Evolutionary conservation across 2,797 vertebrate genomes (phyloP).

Genomic region (Poeciliopsis gracilis): DNA sequence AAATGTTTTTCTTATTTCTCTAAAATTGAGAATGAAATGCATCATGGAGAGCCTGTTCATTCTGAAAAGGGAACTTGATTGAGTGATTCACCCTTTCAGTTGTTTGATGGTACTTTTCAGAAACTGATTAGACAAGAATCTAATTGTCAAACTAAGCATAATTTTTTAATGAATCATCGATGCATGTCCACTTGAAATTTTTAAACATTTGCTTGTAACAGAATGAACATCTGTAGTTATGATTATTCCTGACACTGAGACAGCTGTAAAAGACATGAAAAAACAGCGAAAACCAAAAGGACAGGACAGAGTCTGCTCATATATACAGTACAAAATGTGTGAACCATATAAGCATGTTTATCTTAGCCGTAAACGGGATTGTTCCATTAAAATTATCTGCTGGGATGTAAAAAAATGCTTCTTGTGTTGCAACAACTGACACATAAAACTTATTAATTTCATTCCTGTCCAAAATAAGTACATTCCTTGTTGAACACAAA

Average conservation of each 20-base stretch:
- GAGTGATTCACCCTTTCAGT: not conserved
- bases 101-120: not conserved
- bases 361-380: not conserved
- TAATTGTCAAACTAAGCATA: not conserved
- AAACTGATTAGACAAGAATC: slow-evolving; percentile 7
- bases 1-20: not conserved
- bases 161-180: not conserved
- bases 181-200: not conserved
- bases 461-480: slow-evolving; percentile 4
- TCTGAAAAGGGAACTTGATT: slow-evolving; percentile 6
- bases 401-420: slow-evolving; percentile 9
- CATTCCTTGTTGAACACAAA: slow-evolving; percentile 25
- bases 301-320: not conserved
- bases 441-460: not conserved
- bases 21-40: not conserved
- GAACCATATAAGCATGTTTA: slow-evolving; percentile 10
- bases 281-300: not conserved
- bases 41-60: not conserved
- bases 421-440: not conserved
- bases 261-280: not conserved
- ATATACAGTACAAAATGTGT: slow-evolving; percentile 17
- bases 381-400: no score
- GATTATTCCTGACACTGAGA: not conserved
- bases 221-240: not conserved
- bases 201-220: not conserved